Percentiles rank a stretch among this genome's conserved stretches.
Conservation (phyloP, 2,113 vertebrate species). For the Tachuris rubrigastra region DNA sequence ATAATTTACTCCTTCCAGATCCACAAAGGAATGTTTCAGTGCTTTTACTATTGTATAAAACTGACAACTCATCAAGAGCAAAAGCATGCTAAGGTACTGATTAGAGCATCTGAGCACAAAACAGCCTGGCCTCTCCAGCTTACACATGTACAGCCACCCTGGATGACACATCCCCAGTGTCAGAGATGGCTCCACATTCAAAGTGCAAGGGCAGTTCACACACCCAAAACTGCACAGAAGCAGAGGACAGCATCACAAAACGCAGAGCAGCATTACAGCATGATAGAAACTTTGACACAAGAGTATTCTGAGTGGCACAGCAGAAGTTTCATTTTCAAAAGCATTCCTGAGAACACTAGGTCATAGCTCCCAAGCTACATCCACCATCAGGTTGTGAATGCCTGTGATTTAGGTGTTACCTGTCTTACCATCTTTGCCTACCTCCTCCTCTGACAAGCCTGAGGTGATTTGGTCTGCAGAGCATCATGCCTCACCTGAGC, state of each 20-base stretch:
- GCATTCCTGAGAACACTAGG: not conserved
- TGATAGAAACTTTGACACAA: not conserved
- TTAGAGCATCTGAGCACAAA: not conserved
- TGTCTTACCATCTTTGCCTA: not conserved
- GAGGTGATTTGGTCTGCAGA: not conserved
- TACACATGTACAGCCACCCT: not conserved
- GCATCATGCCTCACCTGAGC: not conserved
- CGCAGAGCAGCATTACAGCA: not conserved
- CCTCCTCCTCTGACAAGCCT: not conserved
- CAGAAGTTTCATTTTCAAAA: not conserved
- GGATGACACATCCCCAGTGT: fast-evolving
- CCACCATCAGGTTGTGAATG: not conserved
- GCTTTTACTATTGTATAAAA: not conserved
- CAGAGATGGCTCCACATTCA: not conserved
- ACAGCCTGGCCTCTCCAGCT: fast-evolving
- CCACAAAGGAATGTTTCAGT: not conserved
- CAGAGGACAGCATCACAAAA: not conserved
- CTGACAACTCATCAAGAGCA: not conserved
- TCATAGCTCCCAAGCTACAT: not conserved
- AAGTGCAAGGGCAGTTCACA: not conserved
- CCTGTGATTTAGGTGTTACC: fast-evolving
- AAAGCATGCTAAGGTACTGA: not conserved
- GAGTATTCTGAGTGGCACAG: not conserved
- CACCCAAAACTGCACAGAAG: not conserved
- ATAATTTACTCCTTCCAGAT: not conserved